Conservation (phyloP, 2,113 vertebrate species). For the Antechinus flavipes region DNA sequence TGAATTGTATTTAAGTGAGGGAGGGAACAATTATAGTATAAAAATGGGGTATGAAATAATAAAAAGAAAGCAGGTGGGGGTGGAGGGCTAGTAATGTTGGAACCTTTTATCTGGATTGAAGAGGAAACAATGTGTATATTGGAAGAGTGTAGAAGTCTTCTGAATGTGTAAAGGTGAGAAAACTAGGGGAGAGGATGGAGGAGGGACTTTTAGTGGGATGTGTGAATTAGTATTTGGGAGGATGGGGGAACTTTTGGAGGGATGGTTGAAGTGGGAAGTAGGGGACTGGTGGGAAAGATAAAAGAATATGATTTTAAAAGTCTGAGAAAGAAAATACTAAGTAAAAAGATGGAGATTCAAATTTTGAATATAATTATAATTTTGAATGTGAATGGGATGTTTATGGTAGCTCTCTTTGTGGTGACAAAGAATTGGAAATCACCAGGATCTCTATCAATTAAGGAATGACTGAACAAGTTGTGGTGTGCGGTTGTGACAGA, state of each 20-base stretch:
- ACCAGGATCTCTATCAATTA: no score
- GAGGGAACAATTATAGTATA: not conserved
- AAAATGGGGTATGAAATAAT: not conserved
- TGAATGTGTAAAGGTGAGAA: not conserved
- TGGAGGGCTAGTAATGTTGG: not conserved
- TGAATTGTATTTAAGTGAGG: no score
- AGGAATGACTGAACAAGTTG: not conserved
- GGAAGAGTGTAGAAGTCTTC: not conserved
- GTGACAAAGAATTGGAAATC: not conserved
- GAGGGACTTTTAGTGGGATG: not conserved
- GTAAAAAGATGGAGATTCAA: not conserved
- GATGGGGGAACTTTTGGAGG: no score
- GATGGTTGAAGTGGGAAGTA: no score
- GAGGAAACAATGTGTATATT: not conserved
- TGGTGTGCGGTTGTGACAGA: not conserved
- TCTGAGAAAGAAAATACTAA: not conserved
- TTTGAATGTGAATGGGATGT: not conserved
- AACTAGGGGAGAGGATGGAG: not conserved
- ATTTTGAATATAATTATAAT: not conserved
- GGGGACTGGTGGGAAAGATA: not conserved
- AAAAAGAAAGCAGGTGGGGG: not conserved
- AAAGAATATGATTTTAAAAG: not conserved
- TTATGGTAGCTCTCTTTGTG: not conserved
- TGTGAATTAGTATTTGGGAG: not conserved
- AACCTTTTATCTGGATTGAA: not conserved